Base-by-base conservation (phyloP, 1,140 invertebrate species). In the Pseudomyrmex concolor region DNA sequence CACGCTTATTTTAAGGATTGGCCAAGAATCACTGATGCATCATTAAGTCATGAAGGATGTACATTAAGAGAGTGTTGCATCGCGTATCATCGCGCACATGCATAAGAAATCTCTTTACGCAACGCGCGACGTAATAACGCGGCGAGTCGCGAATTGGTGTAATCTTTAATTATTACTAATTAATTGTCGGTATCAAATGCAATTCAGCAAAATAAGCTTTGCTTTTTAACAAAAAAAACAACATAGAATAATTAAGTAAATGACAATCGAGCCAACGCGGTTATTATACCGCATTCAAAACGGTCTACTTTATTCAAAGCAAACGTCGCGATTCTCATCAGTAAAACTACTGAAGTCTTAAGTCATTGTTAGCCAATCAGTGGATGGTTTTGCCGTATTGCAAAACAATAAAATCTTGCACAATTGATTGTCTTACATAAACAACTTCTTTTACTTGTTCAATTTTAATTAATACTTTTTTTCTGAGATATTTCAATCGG, bases 11-110 rank as follows among this genome's bases (percentile, higher is more conserved):
- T 50, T 50, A 71, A 19, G 4, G 54, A 70, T 80, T 80, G 66
- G 57, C 68, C 76, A 80, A 80, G 76, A 55, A 17, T 22, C 55
- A 73, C 22, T 77, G n/a, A 77, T 84, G 55, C 51, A 71, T 68
- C 10, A 62, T 64, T 59, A 19, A 71, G 15, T 43, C 54, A 17
- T 15, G 19, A 34, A 80, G 76, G 66, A 80, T 48, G 45, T 19
- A 22, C 19, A 57, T 68, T 45, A 63, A 55, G 62, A 55, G 62
- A 50, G 55, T 22, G 43, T 78, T 77, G 60, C 72, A 22, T 63
- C 19, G 45, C 8, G 22, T 19, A 19, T 66, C 72, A 22, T 63
- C 19, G 45, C 8, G 22, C 25, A 19, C 13, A 50, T 50, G 17
- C 50, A 67, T 50, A 15, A 81, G 68, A 81, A 57, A 43, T 55